Conservation (phyloP, 2,797 vertebrate species). For the Myoxocephalus aenaeus region DNA sequence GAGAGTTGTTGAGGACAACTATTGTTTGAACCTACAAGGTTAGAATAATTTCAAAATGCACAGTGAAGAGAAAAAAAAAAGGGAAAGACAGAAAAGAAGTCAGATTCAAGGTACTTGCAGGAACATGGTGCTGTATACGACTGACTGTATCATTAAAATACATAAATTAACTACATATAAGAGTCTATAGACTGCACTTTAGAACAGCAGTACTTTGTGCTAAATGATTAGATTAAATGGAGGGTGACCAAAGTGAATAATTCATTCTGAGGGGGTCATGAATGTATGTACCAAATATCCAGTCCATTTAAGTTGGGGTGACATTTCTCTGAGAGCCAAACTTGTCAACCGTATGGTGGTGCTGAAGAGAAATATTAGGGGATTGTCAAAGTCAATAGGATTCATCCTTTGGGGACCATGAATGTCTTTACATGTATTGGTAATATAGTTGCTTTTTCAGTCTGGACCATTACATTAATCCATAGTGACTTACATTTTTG, state of each 20-base stretch:
- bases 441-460: background rate
- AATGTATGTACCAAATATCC: background rate
- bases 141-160: background rate
- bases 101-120: background rate
- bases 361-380: background rate
- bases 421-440: background rate
- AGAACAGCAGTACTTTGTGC: background rate
- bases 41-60: background rate
- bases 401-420: background rate
- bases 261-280: background rate
- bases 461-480: no score
- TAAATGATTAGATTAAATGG: background rate
- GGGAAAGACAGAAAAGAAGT: background rate
- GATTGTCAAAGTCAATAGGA: background rate
- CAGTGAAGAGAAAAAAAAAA: background rate
- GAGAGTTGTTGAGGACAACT: background rate
- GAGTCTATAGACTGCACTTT: background rate
- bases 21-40: background rate
- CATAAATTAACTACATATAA: background rate
- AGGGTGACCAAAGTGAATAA: background rate
- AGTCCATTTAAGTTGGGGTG: background rate
- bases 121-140: background rate
- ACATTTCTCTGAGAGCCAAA: background rate
- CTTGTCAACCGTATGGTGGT: background rate
- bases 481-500: no score